phyloP scores from a whole-genome alignment of 2,888 invertebrate species.

The Nebria brevicollis region DNA sequence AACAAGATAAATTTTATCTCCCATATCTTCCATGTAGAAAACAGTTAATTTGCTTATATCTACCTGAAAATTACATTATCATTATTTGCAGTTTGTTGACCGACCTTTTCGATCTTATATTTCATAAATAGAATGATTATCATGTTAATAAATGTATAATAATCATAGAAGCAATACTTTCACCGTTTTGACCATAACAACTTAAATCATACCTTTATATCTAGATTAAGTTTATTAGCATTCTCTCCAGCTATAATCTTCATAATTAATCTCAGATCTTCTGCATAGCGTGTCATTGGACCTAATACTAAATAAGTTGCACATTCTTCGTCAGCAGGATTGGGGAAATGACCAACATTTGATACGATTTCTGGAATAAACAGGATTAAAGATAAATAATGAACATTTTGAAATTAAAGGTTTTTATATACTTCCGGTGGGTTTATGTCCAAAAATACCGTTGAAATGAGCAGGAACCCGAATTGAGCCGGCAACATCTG shows the following conservation, averaged over 20 bases:
- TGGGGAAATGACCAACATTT: constrained; percentile 71
- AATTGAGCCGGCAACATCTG: constrained; percentile 90
- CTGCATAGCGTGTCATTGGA: constrained; percentile 82
- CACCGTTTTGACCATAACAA: neutral
- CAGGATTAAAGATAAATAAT: constrained; percentile 3
- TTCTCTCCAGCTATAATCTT: constrained; percentile 69
- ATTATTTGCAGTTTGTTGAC: too few species aligned
- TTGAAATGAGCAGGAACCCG: constrained; percentile 86
- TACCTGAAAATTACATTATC: constrained; percentile 49
- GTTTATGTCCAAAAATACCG: constrained; percentile 90
- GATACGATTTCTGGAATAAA: constrained; percentile 65
- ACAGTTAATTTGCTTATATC: constrained; percentile 53
- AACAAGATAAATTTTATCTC: constrained; percentile 65
- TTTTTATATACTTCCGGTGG: constrained; percentile 71
- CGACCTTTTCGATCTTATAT: too few species aligned
- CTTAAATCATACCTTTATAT: constrained; percentile 62
- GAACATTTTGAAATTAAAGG: neutral
- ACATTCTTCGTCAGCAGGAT: constrained; percentile 64
- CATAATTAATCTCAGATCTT: constrained; percentile 76
- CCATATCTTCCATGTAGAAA: constrained; percentile 72
- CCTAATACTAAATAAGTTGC: constrained; percentile 69
- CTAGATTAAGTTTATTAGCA: constrained; percentile 62
- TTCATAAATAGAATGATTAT: too few species aligned
- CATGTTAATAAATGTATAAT: too few species aligned
- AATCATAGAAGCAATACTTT: too few species aligned